Percentiles rank a stretch among this genome's conserved stretches.
These are phyloP conservation scores for Salvator merianae DNA, from an alignment of 2,113 vertebrate genomes.

Conservation along the genomic window DNA sequence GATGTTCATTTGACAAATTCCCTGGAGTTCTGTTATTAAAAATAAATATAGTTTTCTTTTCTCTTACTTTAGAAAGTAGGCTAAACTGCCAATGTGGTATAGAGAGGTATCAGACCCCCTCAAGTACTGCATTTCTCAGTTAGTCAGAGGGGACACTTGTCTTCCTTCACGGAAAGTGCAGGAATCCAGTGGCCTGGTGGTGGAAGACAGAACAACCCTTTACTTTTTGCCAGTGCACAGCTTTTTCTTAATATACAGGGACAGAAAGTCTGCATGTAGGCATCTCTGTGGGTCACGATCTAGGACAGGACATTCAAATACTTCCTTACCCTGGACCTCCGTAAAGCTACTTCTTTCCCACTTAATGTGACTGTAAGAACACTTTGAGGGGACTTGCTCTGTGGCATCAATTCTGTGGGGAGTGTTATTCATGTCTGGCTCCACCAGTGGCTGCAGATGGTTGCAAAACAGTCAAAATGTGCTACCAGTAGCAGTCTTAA, in stretches of 20 bases:
- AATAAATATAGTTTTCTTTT: not conserved
- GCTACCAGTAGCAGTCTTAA: too few relatives aligned
- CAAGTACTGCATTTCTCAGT: not conserved
- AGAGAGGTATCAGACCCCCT: not conserved
- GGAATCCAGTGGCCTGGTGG: not conserved
- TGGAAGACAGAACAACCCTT: not conserved
- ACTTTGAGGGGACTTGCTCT: too few relatives aligned
- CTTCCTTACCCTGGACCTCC: too few relatives aligned
- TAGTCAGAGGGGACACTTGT: not conserved
- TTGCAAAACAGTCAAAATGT: too few relatives aligned
- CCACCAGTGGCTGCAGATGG: too few relatives aligned
- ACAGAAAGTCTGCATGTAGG: too few relatives aligned
- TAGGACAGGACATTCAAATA: too few relatives aligned
- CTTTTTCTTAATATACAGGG: not conserved
- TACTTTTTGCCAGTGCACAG: not conserved
- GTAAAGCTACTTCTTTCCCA: too few relatives aligned
- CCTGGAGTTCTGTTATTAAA: not conserved
- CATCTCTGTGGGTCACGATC: too few relatives aligned
- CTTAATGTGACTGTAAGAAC: too few relatives aligned
- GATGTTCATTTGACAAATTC: slow-evolving; percentile 25
- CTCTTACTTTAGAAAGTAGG: not conserved
- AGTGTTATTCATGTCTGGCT: too few relatives aligned
- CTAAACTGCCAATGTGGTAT: not conserved
- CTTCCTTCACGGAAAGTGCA: not conserved
- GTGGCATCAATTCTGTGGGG: too few relatives aligned